Evolutionary conservation across 1,140 invertebrate species (phyloP).

Genomic region (Fopius arisanus): DNA sequence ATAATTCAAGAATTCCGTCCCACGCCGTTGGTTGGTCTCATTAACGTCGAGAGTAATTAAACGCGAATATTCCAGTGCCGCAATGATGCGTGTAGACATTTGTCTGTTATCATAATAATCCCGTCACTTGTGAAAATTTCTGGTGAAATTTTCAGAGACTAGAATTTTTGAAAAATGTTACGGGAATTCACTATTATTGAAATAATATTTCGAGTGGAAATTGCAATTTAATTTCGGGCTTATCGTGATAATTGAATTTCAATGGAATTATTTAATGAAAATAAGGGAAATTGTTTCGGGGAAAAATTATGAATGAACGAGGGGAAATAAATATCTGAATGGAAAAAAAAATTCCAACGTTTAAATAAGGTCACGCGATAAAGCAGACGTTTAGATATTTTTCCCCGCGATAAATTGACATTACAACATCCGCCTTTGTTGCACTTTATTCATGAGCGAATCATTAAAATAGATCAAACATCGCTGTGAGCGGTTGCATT

Average conservation of each 20-base stretch:
- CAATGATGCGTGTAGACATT: conserved; percentile 22
- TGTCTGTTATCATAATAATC: neutral
- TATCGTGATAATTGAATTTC: too few species aligned
- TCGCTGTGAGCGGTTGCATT: too few species aligned
- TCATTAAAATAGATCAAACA: neutral
- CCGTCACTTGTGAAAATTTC: neutral
- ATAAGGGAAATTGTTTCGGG: too few species aligned
- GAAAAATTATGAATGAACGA: too few species aligned
- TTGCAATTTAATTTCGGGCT: too few species aligned
- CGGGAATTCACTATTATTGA: too few species aligned
- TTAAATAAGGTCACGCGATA: conserved; percentile 4
- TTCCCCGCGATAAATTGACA: neutral
- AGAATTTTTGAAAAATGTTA: too few species aligned
- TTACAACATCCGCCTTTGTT: neutral
- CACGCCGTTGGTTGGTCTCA: conserved; percentile 21
- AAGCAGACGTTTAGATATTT: neutral
- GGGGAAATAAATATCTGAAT: too few species aligned
- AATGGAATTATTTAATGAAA: too few species aligned
- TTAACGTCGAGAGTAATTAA: conserved; percentile 37
- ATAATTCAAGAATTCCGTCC: neutral
- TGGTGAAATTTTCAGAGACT: too few species aligned
- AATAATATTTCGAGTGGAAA: too few species aligned
- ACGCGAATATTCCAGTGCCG: neutral
- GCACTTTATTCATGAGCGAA: neutral
- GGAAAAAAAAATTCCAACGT: neutral